phyloP scores from a whole-genome alignment of 2,797 vertebrate genomes.

The Phylloscopus collybita region DNA sequence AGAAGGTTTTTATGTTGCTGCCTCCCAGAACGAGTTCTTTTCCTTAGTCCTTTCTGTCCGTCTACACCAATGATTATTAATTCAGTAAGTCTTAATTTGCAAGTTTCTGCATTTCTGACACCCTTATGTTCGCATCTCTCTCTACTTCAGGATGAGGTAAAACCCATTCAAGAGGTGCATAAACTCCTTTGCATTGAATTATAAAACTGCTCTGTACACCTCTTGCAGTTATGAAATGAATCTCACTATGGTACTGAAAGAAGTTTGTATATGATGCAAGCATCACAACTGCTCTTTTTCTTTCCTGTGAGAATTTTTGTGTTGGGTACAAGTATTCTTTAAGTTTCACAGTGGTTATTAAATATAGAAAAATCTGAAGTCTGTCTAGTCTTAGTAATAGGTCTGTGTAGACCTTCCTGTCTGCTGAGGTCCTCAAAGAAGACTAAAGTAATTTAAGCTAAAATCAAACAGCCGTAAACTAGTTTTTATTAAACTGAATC shows the following conservation, averaged over 20 bases:
- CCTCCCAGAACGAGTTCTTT: neutral
- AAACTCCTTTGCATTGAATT: neutral
- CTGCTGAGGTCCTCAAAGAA: neutral
- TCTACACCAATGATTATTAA: neutral
- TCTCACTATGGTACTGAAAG: neutral
- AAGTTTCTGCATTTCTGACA: neutral
- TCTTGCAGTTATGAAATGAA: neutral
- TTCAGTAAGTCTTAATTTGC: neutral
- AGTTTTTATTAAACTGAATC: neutral
- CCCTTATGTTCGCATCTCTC: neutral
- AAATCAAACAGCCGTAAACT: neutral
- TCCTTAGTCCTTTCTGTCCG: neutral
- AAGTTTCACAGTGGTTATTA: neutral
- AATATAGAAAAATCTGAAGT: neutral
- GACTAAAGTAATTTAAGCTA: neutral
- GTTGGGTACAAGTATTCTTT: neutral
- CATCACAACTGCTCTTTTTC: neutral
- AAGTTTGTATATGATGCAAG: neutral
- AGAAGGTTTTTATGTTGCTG: neutral
- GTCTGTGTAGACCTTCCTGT: neutral
- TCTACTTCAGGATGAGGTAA: neutral
- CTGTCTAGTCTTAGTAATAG: neutral
- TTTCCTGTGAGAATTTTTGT: neutral
- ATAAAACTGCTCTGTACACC: neutral
- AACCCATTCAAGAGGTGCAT: neutral